Evolutionary conservation across 2,888 invertebrate species (phyloP).

Genomic region (Hirtodrosophila alboralis): DNA sequence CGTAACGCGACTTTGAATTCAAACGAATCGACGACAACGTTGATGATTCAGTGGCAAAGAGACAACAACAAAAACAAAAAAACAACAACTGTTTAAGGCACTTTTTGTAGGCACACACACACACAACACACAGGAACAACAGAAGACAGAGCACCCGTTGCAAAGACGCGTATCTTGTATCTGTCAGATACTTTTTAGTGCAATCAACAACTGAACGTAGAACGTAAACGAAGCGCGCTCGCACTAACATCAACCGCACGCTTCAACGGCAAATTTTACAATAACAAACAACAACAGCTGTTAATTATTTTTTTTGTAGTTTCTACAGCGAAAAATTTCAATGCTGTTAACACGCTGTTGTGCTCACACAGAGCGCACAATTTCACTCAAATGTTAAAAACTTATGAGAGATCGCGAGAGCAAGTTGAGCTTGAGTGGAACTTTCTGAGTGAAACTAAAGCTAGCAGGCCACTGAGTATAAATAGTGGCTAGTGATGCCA

Average conservation of each 20-base stretch:
- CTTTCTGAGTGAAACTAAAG: constrained; percentile 38
- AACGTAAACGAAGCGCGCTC: constrained; percentile 51
- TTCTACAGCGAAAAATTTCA: constrained; percentile 7
- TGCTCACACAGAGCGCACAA: constrained; percentile 12
- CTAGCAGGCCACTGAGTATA: too few relatives aligned
- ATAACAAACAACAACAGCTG: constrained; percentile 65
- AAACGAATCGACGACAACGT: constrained; percentile 12
- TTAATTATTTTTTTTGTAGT: constrained; percentile 34
- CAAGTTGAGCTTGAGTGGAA: constrained; percentile 36
- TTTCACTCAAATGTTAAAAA: too few relatives aligned
- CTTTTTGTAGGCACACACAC: constrained; percentile 20
- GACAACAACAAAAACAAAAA: constrained; percentile 11
- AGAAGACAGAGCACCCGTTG: constrained; percentile 25
- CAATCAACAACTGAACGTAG: constrained; percentile 26
- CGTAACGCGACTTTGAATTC: constrained; percentile 47
- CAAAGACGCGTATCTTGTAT: constrained; percentile 57
- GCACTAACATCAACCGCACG: constrained; percentile 45
- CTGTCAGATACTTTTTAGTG: constrained; percentile 59
- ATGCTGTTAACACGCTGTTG: constrained; percentile 17
- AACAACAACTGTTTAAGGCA: constrained; percentile 38
- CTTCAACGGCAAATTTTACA: constrained; percentile 57
- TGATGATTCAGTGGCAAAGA: constrained; percentile 46
- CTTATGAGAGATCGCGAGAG: too few relatives aligned
- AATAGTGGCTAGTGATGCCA: too few relatives aligned
- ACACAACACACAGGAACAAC: constrained; percentile 1